These are phyloP conservation scores for Metellina segmentata DNA, from an alignment of 2,888 invertebrate genomes.

Conservation along the genomic window DNA sequence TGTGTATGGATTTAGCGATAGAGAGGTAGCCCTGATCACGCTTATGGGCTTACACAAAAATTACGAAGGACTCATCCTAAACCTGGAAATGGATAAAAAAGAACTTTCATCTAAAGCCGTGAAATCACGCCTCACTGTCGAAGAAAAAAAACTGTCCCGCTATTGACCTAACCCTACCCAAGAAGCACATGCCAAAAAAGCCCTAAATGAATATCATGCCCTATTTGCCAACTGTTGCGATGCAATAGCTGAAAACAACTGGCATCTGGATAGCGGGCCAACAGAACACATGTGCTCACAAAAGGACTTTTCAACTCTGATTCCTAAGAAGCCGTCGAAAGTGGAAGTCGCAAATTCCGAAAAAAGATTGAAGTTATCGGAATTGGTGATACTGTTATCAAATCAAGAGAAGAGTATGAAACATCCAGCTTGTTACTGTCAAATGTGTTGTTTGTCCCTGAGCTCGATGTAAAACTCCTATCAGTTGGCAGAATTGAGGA, in stretches of 20 bases:
- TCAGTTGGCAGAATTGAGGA: too few relatives aligned
- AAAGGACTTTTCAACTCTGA: too few relatives aligned
- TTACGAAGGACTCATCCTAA: slow-evolving; percentile 27
- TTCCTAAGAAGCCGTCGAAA: too few relatives aligned
- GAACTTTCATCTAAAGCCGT: not conserved
- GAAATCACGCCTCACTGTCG: slow-evolving; percentile 23
- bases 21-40: slow-evolving; percentile 33
- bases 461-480: too few relatives aligned
- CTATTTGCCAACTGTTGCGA: not conserved
- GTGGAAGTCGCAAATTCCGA: too few relatives aligned
- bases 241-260: too few relatives aligned
- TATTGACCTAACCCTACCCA: not conserved
- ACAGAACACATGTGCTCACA: slow-evolving; percentile 60
- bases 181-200: not conserved
- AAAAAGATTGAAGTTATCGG: too few relatives aligned
- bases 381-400: too few relatives aligned
- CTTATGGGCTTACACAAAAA: slow-evolving; percentile 14
- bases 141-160: not conserved
- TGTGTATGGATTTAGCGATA: not conserved
- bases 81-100: not conserved
- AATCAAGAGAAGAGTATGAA: too few relatives aligned
- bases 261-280: slow-evolving; percentile 48
- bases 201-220: too few relatives aligned
- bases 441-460: too few relatives aligned
- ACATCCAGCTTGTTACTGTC: too few relatives aligned